Conservation (phyloP, 2,797 vertebrate genomes). For the Aythya fuligula region DNA sequence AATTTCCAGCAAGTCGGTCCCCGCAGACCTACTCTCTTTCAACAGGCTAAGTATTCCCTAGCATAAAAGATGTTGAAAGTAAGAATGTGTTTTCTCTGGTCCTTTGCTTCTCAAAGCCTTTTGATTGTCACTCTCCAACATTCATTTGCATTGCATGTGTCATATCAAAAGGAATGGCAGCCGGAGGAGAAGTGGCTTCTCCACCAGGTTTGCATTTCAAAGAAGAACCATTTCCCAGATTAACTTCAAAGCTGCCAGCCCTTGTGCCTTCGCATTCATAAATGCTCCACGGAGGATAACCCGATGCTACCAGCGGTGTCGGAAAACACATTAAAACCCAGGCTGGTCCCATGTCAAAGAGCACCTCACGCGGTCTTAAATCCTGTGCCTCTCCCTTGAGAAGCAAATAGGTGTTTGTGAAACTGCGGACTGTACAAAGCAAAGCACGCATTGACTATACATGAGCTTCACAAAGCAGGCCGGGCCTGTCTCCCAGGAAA, state of each 20-base stretch:
- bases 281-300: not conserved
- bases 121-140: not conserved
- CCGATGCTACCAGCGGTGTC: not conserved
- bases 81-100: not conserved
- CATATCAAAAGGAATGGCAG: not conserved
- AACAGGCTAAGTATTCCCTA: not conserved
- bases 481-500: not conserved
- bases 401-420: not conserved
- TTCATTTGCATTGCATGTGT: not conserved
- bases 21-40: not conserved
- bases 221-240: not conserved
- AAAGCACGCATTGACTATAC: not conserved
- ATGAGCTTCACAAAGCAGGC: not conserved
- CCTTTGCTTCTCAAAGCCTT: not conserved
- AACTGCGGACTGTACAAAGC: not conserved
- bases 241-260: not conserved
- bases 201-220: slow-evolving; percentile 26
- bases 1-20: not conserved
- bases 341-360: not conserved
- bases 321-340: not conserved
- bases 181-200: not conserved
- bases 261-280: not conserved
- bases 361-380: not conserved
- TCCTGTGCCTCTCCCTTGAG: not conserved
- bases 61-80: not conserved